These are phyloP conservation scores for Ploceus nigricollis DNA, from an alignment of 2,113 vertebrate species.

Conservation along the genomic window DNA sequence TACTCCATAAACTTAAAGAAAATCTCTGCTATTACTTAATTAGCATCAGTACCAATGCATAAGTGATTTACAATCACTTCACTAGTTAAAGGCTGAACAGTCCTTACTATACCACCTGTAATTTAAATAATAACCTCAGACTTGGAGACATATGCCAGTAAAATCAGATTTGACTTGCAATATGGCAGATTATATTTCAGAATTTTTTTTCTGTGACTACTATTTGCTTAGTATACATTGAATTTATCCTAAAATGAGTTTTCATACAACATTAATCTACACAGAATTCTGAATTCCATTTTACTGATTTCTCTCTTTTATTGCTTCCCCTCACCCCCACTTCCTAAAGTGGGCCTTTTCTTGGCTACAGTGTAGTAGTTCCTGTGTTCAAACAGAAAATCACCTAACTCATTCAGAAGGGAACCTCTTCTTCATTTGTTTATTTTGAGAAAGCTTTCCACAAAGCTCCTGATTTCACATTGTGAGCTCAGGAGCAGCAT, in stretches of 20 bases:
- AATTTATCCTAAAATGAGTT: neutral
- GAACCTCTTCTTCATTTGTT: neutral
- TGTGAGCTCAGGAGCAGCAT: neutral
- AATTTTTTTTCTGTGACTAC: neutral
- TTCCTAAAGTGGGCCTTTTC: neutral
- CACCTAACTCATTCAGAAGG: neutral
- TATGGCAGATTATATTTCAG: neutral
- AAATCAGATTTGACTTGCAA: conserved; percentile 5
- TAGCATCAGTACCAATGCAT: conserved; percentile 61
- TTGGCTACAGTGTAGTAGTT: neutral
- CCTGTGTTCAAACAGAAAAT: neutral
- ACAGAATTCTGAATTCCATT: neutral
- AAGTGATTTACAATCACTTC: conserved; percentile 58
- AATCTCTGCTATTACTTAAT: conserved; percentile 75
- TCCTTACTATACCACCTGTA: neutral
- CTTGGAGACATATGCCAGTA: conserved; percentile 1
- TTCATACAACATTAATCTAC: neutral
- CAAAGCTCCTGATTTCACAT: neutral
- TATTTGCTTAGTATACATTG: neutral
- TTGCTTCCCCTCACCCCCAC: accelerated
- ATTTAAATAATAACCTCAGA: conserved; percentile 25
- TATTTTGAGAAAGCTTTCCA: neutral
- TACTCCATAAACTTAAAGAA: conserved; percentile 67
- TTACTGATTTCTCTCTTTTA: neutral
- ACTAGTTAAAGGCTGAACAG: conserved; percentile 43